A percentile compares a stretch with the other conserved stretches of the same genome.
phyloP scores from a whole-genome alignment of 2,797 vertebrate genomes.

The Orestias chungarensis region DNA sequence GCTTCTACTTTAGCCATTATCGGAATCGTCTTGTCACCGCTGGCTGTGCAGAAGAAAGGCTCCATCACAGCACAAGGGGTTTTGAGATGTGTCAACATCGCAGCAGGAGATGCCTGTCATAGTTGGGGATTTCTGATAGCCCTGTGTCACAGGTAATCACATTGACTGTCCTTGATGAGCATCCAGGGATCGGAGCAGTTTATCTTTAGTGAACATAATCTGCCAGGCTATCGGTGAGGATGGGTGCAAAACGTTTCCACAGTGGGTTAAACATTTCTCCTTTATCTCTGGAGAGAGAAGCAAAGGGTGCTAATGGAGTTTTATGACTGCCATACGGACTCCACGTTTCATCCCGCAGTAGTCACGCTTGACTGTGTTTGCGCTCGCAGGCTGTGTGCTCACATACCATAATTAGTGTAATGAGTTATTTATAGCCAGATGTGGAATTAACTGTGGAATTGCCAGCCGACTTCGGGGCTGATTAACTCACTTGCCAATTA shows the following conservation, averaged over 20 bases:
- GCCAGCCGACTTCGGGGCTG: slow-evolving; percentile 71
- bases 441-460: slow-evolving; percentile 77
- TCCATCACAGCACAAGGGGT: slow-evolving; percentile 54
- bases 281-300: slow-evolving; percentile 13
- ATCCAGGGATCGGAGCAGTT: slow-evolving; percentile 39
- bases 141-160: slow-evolving; percentile 56
- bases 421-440: slow-evolving; percentile 83
- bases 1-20: slow-evolving; percentile 44
- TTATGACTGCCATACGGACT: slow-evolving; percentile 51
- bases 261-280: slow-evolving; percentile 12
- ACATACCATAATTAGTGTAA: slow-evolving; percentile 78
- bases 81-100: slow-evolving; percentile 64
- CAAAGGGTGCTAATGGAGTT: slow-evolving; percentile 22
- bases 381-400: slow-evolving; percentile 66
- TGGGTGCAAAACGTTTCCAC: slow-evolving; percentile 18
- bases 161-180: slow-evolving; percentile 53
- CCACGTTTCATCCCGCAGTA: slow-evolving; percentile 48
- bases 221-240: slow-evolving; percentile 22
- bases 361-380: slow-evolving; percentile 71
- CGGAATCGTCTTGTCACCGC: slow-evolving; percentile 55
- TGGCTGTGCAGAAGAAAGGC: slow-evolving; percentile 42
- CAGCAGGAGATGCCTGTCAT: slow-evolving; percentile 59
- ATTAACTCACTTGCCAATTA: slow-evolving; percentile 82
- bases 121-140: slow-evolving; percentile 49
- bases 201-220: slow-evolving; percentile 51